Evolutionary conservation across 2,113 vertebrate genomes (phyloP).

Genomic region (Sprattus sprattus): DNA sequence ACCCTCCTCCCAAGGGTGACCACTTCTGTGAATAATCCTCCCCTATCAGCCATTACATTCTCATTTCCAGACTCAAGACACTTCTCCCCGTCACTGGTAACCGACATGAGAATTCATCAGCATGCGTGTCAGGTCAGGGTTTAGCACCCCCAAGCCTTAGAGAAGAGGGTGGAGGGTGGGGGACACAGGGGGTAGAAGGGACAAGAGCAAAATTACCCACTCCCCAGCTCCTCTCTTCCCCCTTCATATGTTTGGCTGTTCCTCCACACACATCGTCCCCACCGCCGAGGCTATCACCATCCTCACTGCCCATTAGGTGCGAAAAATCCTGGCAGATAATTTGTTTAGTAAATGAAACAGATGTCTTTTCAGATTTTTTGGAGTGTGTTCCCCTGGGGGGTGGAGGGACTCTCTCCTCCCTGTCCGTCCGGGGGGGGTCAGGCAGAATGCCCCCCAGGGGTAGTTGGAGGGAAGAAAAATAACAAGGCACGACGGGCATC

Average conservation of each 20-base stretch:
- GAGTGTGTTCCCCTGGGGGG: constrained; percentile 61
- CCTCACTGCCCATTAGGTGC: constrained; percentile 58
- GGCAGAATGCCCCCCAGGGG: constrained; percentile 84
- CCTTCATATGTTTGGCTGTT: constrained; percentile 26
- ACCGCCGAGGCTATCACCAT: neutral
- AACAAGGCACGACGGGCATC: constrained; percentile 80
- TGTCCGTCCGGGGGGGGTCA: constrained; percentile 76
- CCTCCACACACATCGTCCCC: constrained; percentile 41
- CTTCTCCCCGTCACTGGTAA: constrained; percentile 40
- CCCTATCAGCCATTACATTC: constrained; percentile 58
- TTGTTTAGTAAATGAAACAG: constrained; percentile 77
- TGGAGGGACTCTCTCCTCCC: constrained; percentile 24
- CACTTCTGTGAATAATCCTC: constrained; percentile 52
- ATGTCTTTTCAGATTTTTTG: constrained; percentile 74
- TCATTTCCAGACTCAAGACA: constrained; percentile 47
- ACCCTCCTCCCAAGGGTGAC: neutral
- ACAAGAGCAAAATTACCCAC: constrained; percentile 16
- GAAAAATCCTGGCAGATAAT: constrained; percentile 62
- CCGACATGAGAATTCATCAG: constrained; percentile 54
- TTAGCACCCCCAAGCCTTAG: neutral
- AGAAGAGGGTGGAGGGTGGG: neutral
- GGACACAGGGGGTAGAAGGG: constrained; percentile 25
- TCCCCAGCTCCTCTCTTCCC: constrained; percentile 31
- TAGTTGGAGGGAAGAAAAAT: constrained; percentile 86
- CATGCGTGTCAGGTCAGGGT: constrained; percentile 29